These are phyloP conservation scores for Pristiophorus japonicus DNA, from an alignment of 2,113 vertebrate species.

Conservation along the genomic window DNA sequence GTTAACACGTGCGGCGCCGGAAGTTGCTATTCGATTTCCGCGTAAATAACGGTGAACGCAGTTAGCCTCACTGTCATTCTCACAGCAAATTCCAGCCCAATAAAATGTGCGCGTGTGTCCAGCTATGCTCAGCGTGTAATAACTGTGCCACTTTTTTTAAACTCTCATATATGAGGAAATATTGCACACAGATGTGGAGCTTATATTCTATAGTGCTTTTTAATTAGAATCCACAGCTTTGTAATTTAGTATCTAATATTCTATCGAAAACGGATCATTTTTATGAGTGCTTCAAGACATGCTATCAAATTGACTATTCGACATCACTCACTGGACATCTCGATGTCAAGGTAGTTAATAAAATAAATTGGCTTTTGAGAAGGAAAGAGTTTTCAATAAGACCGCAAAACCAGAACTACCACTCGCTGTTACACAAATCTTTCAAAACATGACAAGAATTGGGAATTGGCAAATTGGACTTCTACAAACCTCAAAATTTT, in stretches of 20 bases:
- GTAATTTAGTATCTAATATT: background rate
- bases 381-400: background rate
- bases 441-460: background rate
- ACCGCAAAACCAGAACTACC: background rate
- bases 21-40: background rate
- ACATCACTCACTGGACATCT: background rate
- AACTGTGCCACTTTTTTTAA: background rate
- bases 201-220: background rate
- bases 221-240: background rate
- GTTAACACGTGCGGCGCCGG: background rate
- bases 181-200: background rate
- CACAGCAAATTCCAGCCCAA: background rate
- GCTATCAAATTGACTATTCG: background rate
- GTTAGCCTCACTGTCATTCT: background rate
- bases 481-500: conserved; percentile 86
- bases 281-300: background rate
- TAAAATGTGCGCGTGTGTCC: no score
- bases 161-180: background rate
- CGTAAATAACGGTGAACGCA: background rate
- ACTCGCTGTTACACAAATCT: background rate
- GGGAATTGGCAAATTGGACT: background rate
- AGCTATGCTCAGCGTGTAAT: background rate
- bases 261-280: background rate
- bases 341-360: background rate
- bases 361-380: background rate